Base-by-base conservation (phyloP, 2,113 vertebrate species). In the Perccottus glenii region DNA sequence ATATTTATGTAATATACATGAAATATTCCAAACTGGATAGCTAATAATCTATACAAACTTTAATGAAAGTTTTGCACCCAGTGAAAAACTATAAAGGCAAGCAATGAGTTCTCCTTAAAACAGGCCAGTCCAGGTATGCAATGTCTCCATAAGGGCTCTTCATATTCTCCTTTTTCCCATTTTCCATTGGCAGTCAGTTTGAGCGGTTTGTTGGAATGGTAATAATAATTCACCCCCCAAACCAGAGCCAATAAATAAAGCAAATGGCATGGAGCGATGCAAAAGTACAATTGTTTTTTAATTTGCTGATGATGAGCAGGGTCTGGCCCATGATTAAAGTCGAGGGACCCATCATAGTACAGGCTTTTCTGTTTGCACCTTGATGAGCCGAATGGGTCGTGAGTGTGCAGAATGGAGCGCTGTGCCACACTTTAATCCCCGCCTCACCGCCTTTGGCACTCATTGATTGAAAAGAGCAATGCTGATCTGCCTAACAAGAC, bases 301-400 rank as follows among this genome's bases (percentile, higher is more conserved):
- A 89, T 91, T 80, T 78, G 74, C 47, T 49, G 77, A 73, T 88
- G 88, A 90, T 90, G 19, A 27, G 19, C 19, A 40, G 88, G 87
- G 84, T 47, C 78, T 87, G 89, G 89, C 86, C 85, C 11, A 81
- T 89, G 87, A 91, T 90, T 90, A 89, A 85, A 88, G 85, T 83
- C 72, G 52, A 67, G 64, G 75, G 60, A 38, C 48, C 67, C 73
- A 70, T 77, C 76, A 70, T 48, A 35, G 67, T 68, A 4, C 44
- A 27, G 43, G 62, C 47, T 72, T 68, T 82, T 64, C 69, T 66
- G 64, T 78, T 81, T 72, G 79, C 62, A 77, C 76, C 75, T 79
- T 86, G 88, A 88, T 84, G 80, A 91, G 83, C 83, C 69, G 78
- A 78, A 87, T 73, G 74, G 75, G 81, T 67, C 19, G 19, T 27